A percentile compares a stretch with the other conserved stretches of the same genome.
Evolutionary conservation across 2,888 invertebrate genomes (phyloP).

Genomic region (Rambutsinella grinnellia): DNA sequence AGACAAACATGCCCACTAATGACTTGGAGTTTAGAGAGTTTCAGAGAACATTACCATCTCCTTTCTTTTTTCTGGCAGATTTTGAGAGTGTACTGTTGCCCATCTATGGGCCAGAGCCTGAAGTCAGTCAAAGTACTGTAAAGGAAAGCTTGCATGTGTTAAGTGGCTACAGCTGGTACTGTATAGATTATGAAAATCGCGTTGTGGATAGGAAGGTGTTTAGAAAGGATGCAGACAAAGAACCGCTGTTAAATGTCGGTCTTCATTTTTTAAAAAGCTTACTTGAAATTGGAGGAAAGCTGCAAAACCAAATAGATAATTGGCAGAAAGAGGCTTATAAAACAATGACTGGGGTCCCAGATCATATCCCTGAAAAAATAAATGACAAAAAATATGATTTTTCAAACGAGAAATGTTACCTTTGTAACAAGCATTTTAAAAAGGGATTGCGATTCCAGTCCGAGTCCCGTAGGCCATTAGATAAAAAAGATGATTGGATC

Average conservation of each 20-base stretch:
- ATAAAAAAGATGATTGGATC: background rate
- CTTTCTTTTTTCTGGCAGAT: constrained; percentile 10
- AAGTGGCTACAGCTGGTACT: constrained; percentile 21
- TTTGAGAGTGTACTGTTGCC: constrained; percentile 10
- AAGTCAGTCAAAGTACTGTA: background rate
- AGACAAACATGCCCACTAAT: background rate
- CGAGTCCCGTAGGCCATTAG: background rate
- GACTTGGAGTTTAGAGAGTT: constrained; percentile 5
- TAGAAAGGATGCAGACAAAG: background rate
- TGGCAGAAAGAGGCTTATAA: background rate
- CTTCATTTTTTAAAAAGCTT: background rate
- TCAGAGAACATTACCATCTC: background rate
- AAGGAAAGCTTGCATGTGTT: constrained; percentile 6
- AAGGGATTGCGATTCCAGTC: background rate
- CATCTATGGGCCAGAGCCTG: background rate
- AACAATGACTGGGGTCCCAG: background rate
- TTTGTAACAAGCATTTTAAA: constrained; percentile 15
- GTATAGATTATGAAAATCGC: constrained; percentile 12
- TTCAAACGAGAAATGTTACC: constrained; percentile 2
- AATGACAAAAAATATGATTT: background rate
- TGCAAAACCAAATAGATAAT: background rate
- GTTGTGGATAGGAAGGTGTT: background rate
- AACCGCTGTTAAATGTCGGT: background rate
- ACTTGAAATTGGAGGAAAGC: background rate
- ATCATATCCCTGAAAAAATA: background rate